Percentiles rank a stretch among this genome's conserved stretches.
Conservation (phyloP, 2,888 invertebrate species). For the Siphonodentalium dalli region DNA sequence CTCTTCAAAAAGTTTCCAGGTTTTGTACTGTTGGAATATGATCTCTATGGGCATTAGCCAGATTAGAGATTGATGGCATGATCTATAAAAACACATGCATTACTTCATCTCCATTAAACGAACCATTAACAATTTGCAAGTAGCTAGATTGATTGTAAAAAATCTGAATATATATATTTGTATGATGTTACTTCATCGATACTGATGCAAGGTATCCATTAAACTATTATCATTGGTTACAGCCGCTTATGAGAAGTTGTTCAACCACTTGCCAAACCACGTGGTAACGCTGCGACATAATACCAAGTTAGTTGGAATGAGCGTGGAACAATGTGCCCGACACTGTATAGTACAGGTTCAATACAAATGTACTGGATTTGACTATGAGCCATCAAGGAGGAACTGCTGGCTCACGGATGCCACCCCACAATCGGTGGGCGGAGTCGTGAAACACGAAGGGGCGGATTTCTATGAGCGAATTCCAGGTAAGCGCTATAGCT, state of each 20-base stretch:
- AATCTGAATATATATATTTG: no score
- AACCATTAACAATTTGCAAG: no score
- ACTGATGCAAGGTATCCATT: no score
- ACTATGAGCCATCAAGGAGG: slow-evolving; percentile 41
- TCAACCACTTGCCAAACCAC: slow-evolving; percentile 56
- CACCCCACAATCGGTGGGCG: slow-evolving; percentile 38
- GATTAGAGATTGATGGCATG: no score
- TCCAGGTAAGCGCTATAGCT: slow-evolving; percentile 37
- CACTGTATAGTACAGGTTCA: slow-evolving; percentile 53
- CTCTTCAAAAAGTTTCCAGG: no score
- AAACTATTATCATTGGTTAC: slow-evolving; percentile 16
- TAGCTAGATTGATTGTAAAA: no score
- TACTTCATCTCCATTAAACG: no score
- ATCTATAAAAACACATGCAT: no score
- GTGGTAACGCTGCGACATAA: slow-evolving; percentile 51
- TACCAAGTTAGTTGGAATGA: slow-evolving; percentile 44
- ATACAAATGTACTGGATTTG: slow-evolving; percentile 55
- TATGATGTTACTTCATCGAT: no score
- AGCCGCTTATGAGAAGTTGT: slow-evolving; percentile 55
- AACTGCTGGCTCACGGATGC: slow-evolving; percentile 56
- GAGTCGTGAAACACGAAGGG: slow-evolving; percentile 38
- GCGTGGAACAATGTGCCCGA: slow-evolving; percentile 58
- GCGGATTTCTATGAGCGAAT: slow-evolving; percentile 54
- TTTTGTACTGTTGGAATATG: no score
- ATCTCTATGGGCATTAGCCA: no score